A percentile compares a stretch with the other conserved stretches of the same genome.
These are phyloP conservation scores for Agonopterix alstromeriana DNA, from an alignment of 2,888 invertebrate species.

Conservation along the genomic window DNA sequence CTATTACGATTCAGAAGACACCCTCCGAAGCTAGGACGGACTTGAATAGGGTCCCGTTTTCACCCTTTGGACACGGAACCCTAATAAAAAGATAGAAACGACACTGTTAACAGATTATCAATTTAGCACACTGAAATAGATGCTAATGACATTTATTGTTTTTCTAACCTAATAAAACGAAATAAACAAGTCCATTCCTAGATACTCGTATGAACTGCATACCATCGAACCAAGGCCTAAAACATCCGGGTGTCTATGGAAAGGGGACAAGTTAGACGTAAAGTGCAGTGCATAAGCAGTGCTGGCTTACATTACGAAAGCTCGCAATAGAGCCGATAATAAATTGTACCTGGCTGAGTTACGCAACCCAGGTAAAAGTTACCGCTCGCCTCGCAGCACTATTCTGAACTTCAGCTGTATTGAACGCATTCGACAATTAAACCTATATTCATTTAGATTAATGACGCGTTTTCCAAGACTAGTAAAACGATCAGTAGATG, in stretches of 20 bases:
- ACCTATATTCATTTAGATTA: background rate
- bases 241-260: slow-evolving; percentile 34
- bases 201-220: background rate
- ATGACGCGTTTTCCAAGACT: background rate
- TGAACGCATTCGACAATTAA: slow-evolving; percentile 15
- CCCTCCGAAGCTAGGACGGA: too few relatives aligned
- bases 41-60: too few relatives aligned
- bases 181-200: background rate
- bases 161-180: background rate
- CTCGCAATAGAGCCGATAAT: slow-evolving; percentile 62
- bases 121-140: too few relatives aligned
- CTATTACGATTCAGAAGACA: too few relatives aligned
- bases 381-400: slow-evolving; percentile 51
- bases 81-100: too few relatives aligned
- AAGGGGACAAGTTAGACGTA: slow-evolving; percentile 35
- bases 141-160: too few relatives aligned
- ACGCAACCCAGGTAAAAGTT: slow-evolving; percentile 71
- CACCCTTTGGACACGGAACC: too few relatives aligned
- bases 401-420: slow-evolving; percentile 56
- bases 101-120: too few relatives aligned
- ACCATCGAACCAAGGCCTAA: slow-evolving; percentile 15
- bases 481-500: too few relatives aligned
- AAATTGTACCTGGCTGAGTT: slow-evolving; percentile 65
- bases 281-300: slow-evolving; percentile 40
- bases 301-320: slow-evolving; percentile 67